These are phyloP conservation scores for Drosophila mulleri DNA, from an alignment of 2,888 invertebrate species.

Conservation along the genomic window DNA sequence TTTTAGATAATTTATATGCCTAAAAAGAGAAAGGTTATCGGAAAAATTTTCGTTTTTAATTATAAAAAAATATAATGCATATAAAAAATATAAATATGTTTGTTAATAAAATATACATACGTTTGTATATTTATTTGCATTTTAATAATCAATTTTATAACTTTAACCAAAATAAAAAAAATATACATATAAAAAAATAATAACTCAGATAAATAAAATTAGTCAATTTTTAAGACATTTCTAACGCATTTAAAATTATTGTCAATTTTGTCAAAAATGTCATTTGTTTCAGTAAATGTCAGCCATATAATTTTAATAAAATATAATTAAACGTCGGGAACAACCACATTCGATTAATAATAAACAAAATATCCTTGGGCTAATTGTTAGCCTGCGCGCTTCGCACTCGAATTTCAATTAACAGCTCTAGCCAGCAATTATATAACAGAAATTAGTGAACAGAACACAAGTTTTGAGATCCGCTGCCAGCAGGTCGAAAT, in stretches of 20 bases:
- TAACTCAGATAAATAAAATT: no score
- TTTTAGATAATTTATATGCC: no score
- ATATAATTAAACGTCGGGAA: neutral
- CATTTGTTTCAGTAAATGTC: neutral
- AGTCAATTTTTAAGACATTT: no score
- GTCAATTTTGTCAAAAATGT: neutral
- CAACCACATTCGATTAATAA: slow-evolving; percentile 8
- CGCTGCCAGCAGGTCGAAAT: slow-evolving; percentile 41
- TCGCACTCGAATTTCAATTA: slow-evolving; percentile 67
- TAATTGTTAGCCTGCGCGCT: slow-evolving; percentile 47
- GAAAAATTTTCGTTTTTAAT: no score
- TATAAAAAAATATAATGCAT: no score
- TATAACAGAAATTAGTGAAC: slow-evolving; percentile 37
- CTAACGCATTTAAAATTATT: neutral
- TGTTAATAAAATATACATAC: no score
- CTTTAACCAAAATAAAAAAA: no score
- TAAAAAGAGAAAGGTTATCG: no score
- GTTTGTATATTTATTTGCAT: no score
- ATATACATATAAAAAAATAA: no score
- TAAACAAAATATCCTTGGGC: slow-evolving; percentile 18
- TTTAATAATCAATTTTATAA: no score
- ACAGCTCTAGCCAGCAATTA: slow-evolving; percentile 58
- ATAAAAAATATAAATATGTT: no score
- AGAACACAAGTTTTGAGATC: slow-evolving; percentile 51
- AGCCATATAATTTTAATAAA: neutral